Evolutionary conservation across 2,113 vertebrate species (phyloP).

Genomic region (Oenanthe melanoleuca): DNA sequence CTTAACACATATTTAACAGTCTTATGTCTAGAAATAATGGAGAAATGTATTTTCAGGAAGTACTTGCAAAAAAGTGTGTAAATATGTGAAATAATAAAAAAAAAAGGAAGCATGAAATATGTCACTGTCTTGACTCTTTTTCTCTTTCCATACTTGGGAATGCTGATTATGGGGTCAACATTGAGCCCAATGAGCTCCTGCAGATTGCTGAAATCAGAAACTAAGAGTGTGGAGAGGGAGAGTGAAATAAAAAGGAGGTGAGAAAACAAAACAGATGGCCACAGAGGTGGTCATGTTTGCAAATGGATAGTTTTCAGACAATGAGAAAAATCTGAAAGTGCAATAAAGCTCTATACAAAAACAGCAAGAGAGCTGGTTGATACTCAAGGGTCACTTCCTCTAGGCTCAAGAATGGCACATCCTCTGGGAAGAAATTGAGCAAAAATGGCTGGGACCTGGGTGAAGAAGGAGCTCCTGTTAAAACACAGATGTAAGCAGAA

Average conservation of each 20-base stretch:
- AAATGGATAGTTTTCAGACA: not conserved
- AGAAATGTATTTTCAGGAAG: not conserved
- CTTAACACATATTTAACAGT: not conserved
- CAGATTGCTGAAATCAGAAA: conserved; percentile 3
- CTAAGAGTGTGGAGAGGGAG: not conserved
- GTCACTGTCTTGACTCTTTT: not conserved
- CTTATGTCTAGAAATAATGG: not conserved
- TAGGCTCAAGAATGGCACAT: not conserved
- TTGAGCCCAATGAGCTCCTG: not conserved
- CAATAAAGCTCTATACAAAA: not conserved
- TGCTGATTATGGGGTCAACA: not conserved
- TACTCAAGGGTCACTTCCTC: not conserved
- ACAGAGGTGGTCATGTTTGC: not conserved
- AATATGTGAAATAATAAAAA: not conserved
- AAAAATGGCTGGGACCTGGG: not conserved
- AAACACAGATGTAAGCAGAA: not conserved
- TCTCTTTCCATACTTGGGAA: not conserved
- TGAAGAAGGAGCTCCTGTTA: not conserved
- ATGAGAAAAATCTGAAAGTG: not conserved
- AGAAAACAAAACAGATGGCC: not conserved
- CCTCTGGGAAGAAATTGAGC: not conserved
- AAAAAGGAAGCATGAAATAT: not conserved
- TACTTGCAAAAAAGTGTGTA: not conserved
- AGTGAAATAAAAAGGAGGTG: not conserved
- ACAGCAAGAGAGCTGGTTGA: not conserved